Evolutionary conservation across 2,797 vertebrate species (phyloP).

Genomic region (Fratercula arctica): DNA sequence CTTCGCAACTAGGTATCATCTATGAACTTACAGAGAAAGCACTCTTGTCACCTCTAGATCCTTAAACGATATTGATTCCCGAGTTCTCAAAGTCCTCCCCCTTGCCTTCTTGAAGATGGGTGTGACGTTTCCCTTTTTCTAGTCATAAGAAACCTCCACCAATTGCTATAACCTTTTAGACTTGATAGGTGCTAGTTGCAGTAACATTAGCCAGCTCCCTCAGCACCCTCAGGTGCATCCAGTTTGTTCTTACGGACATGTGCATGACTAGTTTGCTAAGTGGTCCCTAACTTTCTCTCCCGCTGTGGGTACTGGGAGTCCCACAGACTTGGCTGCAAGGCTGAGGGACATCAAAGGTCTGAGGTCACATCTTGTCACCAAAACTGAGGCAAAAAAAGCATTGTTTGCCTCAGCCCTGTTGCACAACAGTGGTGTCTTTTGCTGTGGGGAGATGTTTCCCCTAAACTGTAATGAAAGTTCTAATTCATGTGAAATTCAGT

Average conservation of each 20-base stretch:
- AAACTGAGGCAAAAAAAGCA: background rate
- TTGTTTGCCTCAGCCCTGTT: fast-evolving
- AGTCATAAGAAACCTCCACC: background rate
- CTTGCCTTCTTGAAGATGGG: background rate
- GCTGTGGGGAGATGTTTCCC: background rate
- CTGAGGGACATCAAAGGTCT: background rate
- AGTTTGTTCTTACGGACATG: background rate
- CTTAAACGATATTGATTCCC: background rate
- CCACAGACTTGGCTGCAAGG: background rate
- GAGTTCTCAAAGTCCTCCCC: background rate
- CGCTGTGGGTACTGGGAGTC: background rate
- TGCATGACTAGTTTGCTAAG: background rate
- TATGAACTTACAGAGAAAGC: background rate
- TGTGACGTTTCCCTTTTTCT: background rate
- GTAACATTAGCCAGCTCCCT: background rate
- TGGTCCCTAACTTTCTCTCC: background rate
- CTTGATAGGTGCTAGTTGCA: background rate
- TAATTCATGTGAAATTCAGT: background rate
- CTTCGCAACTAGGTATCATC: background rate
- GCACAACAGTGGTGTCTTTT: background rate
- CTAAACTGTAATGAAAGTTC: background rate
- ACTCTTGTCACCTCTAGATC: background rate
- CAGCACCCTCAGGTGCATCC: background rate
- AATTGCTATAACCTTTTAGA: background rate
- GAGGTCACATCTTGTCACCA: background rate